Percentiles rank a stretch among this genome's conserved stretches.
Evolutionary conservation across 2,888 invertebrate genomes (phyloP).

Genomic region (Cephonodes hylas): DNA sequence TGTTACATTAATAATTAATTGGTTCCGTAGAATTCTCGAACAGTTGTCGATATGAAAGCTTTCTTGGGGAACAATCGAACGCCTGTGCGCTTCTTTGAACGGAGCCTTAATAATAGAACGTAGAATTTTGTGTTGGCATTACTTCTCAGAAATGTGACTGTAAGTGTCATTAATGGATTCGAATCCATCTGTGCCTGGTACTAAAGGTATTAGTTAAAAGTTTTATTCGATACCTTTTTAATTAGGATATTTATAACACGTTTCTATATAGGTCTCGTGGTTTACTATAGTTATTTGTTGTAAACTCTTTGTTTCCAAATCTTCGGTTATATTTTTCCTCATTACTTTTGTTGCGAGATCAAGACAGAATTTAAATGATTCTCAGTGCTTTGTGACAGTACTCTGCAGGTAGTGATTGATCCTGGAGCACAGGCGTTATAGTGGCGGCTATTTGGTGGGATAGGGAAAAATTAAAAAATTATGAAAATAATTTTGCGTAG

Average conservation of each 20-base stretch:
- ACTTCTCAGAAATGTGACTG: not conserved
- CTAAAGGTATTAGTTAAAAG: not conserved
- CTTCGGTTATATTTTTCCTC: no score
- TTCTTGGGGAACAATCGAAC: not conserved
- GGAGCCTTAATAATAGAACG: not conserved
- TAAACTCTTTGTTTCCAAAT: no score
- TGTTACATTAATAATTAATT: conserved; percentile 18
- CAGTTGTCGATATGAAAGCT: not conserved
- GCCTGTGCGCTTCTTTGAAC: not conserved
- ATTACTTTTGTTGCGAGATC: no score
- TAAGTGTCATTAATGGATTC: not conserved
- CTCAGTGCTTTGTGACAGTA: no score
- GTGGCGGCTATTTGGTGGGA: no score
- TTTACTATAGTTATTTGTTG: no score
- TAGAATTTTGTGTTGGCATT: not conserved
- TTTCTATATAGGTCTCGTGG: no score
- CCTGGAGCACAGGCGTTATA: no score
- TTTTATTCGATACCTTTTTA: not conserved
- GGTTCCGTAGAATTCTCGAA: not conserved
- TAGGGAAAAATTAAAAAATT: no score
- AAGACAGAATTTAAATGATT: no score
- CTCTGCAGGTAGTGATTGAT: no score
- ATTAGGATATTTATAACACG: not conserved
- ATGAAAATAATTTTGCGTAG: no score
- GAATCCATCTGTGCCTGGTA: not conserved